phyloP scores from a whole-genome alignment of 2,113 vertebrate species.

The Rhadina sibilatrix region DNA sequence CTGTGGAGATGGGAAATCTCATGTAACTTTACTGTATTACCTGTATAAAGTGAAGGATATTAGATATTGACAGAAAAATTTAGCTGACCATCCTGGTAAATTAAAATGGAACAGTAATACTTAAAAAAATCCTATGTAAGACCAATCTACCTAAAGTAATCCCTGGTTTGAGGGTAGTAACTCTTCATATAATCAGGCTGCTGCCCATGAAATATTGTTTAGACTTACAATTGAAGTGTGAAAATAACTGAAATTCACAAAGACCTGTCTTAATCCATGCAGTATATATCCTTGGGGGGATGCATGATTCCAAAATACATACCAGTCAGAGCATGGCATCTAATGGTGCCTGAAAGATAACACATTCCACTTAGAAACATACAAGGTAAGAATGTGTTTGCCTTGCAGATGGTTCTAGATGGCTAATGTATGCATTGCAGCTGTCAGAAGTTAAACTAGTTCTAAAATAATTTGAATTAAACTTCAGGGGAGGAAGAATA shows the following conservation, averaged over 20 bases:
- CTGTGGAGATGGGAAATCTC: background rate
- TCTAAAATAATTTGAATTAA: conserved; percentile 25
- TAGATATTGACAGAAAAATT: background rate
- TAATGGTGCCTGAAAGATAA: conserved; percentile 11
- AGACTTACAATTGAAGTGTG: background rate
- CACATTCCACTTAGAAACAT: background rate
- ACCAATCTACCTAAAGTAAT: background rate
- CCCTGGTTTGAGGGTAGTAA: background rate
- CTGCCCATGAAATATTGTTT: background rate
- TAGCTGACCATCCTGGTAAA: background rate
- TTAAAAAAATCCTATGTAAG: background rate
- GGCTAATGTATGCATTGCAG: conserved; percentile 41
- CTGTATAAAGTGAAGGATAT: background rate
- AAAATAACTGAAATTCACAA: background rate
- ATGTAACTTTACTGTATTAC: background rate
- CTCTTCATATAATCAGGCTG: background rate
- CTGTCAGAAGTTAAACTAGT: conserved; percentile 33
- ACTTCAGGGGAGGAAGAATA: background rate
- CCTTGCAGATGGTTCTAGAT: conserved; percentile 39
- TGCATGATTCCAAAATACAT: background rate
- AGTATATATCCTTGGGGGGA: background rate
- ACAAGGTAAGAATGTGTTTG: conserved; percentile 4
- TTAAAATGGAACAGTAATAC: background rate
- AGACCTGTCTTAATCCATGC: background rate
- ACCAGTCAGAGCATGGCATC: background rate